These are phyloP conservation scores for Zhuqinia jingwanae DNA, from an alignment of 2,888 invertebrate species.

Conservation along the genomic window DNA sequence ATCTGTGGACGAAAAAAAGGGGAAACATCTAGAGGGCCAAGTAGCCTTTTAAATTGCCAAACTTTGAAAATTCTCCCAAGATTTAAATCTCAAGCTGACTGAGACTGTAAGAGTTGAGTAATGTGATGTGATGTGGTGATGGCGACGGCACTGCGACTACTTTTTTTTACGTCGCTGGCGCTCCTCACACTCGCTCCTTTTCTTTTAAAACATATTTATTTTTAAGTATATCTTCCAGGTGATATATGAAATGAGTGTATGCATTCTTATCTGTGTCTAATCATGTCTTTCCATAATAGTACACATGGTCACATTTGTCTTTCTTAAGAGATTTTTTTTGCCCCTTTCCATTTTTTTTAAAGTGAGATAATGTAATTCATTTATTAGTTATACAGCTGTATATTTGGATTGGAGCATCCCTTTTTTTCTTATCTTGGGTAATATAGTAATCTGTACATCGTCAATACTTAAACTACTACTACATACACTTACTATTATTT, in stretches of 20 bases:
- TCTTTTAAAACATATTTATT: not conserved
- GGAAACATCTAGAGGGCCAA: slow-evolving; percentile 26
- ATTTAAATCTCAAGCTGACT: slow-evolving; percentile 69
- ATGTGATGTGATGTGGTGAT: slow-evolving; percentile 59
- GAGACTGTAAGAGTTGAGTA: slow-evolving; percentile 53
- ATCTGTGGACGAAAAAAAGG: slow-evolving; percentile 23
- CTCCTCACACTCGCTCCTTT: no score
- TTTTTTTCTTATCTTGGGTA: not conserved
- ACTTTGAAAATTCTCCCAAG: slow-evolving; percentile 69
- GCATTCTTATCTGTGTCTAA: not conserved
- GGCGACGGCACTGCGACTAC: not conserved
- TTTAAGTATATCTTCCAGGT: not conserved
- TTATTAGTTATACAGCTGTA: not conserved
- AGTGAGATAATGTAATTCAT: not conserved
- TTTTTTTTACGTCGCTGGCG: not conserved
- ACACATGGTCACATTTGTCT: slow-evolving; percentile 37
- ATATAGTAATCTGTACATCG: no score
- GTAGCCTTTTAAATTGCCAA: slow-evolving; percentile 70
- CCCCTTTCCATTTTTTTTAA: not conserved
- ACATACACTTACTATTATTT: not conserved
- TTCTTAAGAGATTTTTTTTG: slow-evolving; percentile 8
- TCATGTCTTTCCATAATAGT: not conserved
- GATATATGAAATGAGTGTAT: not conserved
- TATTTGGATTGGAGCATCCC: not conserved
- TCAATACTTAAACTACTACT: not conserved